These are phyloP conservation scores for Rhabdomys pumilio DNA, from an alignment of 2,797 vertebrate species.

Conservation along the genomic window DNA sequence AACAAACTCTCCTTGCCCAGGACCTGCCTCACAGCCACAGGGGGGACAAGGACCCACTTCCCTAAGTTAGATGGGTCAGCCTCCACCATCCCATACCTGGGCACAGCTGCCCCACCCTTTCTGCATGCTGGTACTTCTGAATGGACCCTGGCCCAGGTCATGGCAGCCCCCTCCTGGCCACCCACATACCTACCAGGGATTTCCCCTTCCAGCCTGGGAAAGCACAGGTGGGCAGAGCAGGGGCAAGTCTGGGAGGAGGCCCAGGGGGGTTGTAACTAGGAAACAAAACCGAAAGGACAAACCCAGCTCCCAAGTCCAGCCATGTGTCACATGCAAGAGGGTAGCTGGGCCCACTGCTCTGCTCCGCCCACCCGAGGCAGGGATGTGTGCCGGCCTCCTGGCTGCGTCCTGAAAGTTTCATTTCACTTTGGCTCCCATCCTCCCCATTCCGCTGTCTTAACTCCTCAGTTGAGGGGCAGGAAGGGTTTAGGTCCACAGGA, in stretches of 20 bases:
- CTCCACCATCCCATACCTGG: neutral
- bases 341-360: neutral
- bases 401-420: neutral
- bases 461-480: neutral
- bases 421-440: neutral
- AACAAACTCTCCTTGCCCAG: neutral
- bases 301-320: neutral
- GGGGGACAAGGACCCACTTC: neutral
- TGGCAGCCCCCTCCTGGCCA: neutral
- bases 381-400: neutral
- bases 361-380: neutral
- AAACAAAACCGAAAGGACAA: conserved; percentile 82
- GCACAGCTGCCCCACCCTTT: neutral
- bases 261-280: conserved; percentile 47
- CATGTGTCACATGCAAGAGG: neutral
- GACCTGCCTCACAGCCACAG: rapidly evolving
- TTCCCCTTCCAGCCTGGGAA: conserved; percentile 68
- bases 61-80: neutral
- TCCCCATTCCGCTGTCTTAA: neutral
- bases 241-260: neutral
- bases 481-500: neutral
- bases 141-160: neutral
- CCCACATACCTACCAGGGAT: neutral
- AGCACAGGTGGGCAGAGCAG: conserved; percentile 67
- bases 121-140: neutral